These are phyloP conservation scores for Protobothrops mucrosquamatus DNA, from an alignment of 2,113 vertebrate genomes.

Conservation along the genomic window DNA sequence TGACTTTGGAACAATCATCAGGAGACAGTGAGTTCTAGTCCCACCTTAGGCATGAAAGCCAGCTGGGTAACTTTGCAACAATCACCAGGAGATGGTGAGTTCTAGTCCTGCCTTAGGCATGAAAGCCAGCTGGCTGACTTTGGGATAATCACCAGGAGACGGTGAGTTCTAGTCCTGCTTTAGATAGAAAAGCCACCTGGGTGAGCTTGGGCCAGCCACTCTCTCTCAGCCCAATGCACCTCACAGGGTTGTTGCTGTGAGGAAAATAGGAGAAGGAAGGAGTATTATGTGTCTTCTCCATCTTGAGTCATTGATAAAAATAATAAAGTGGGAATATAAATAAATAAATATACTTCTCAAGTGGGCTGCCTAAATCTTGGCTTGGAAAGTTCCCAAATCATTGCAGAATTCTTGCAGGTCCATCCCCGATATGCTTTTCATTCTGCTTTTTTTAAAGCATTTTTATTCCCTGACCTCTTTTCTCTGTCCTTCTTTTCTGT, in stretches of 20 bases:
- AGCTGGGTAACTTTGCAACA: too few species aligned
- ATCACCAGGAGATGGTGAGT: too few species aligned
- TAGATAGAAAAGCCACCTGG: background rate
- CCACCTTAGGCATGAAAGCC: too few species aligned
- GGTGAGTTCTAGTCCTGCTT: background rate
- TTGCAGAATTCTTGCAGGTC: background rate
- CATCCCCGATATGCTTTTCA: background rate
- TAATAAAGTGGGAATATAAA: background rate
- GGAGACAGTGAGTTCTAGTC: too few species aligned
- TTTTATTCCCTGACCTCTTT: background rate
- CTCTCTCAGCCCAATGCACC: background rate
- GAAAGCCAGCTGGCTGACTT: background rate
- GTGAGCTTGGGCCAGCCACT: background rate
- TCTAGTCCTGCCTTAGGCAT: too few species aligned
- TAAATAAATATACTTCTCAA: background rate
- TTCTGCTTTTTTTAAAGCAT: background rate
- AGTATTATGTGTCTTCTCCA: background rate
- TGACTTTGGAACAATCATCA: too few species aligned
- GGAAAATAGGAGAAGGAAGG: background rate
- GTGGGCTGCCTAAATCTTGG: background rate
- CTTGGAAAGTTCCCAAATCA: background rate
- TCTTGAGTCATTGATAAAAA: background rate
- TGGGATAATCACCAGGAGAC: background rate
- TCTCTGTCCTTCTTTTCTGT: background rate
- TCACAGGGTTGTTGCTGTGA: background rate